Evolutionary conservation across 1,140 invertebrate genomes (phyloP).

Genomic region (Rhizoglyphus robini): DNA sequence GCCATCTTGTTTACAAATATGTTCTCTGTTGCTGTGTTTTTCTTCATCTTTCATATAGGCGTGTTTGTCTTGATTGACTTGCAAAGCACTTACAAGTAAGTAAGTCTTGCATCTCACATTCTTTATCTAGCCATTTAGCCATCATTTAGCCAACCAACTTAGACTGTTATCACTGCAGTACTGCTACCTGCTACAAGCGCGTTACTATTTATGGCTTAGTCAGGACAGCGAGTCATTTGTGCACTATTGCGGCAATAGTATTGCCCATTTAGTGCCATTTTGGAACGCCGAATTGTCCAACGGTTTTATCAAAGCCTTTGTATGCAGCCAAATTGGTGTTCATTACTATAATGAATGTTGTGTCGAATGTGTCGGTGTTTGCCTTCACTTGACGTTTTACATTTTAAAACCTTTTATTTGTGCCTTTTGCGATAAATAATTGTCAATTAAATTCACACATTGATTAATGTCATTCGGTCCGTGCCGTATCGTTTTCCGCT

Average conservation of each 20-base stretch:
- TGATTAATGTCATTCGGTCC: conserved; percentile 6
- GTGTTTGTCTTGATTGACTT: too few species aligned
- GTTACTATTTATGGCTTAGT: not conserved
- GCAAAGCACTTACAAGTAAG: too few species aligned
- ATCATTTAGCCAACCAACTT: too few species aligned
- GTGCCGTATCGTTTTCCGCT: not conserved
- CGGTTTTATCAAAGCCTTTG: too few species aligned
- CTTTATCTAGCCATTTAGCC: too few species aligned
- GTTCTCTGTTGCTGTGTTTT: too few species aligned
- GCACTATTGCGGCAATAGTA: not conserved
- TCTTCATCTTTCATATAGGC: too few species aligned
- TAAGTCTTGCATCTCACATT: too few species aligned
- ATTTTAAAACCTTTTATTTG: conserved; percentile 15
- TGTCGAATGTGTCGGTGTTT: not conserved
- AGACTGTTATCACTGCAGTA: too few species aligned
- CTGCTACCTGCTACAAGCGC: too few species aligned
- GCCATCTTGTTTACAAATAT: too few species aligned
- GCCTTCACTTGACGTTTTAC: not conserved
- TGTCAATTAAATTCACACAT: conserved; percentile 10
- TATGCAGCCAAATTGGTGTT: not conserved
- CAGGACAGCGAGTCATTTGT: not conserved
- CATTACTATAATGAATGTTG: not conserved
- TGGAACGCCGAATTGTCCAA: not conserved
- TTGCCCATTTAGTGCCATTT: not conserved
- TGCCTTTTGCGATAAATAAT: conserved; percentile 8